Base-by-base conservation (phyloP, 2,888 invertebrate species). In the Cataglyphis albicans region DNA sequence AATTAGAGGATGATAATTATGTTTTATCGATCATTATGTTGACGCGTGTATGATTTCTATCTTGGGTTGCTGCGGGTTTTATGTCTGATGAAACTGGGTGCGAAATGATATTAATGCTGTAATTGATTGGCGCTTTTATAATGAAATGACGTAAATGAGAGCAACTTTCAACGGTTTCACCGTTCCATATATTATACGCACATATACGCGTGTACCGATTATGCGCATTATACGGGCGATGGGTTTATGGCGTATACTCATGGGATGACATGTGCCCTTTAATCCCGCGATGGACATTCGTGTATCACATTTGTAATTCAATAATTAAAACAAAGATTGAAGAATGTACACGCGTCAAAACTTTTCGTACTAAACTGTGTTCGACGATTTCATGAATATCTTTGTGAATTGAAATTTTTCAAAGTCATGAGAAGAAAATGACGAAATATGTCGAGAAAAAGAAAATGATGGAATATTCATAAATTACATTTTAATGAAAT, bases 41-140 rank as follows among this genome's bases (percentile, higher is more conserved):
- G 70, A 70, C 52, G 57, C 72, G 72, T 38, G 35, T 68, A 25
- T 55, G 44, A 80, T 72, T 80, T 59, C 78, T 59, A 41, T 80
- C 78, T 70, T 70, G 18, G 48, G 44, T 44, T 74, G 55, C 68
- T 68, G 78, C 44, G 78, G 78, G 59, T 80, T 80, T 80, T 59
- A 59, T 59, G 72, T 80, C 78, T 80, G 72, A 80, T 80, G 72
- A 72, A 80, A 44, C 72, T 72, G 59, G 72, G 78, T 72, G 78
- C 78, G 72, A 80, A 80, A 80, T 80, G 72, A 80, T 80, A 80
- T 80, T 80, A 80, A 80, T 44, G 78, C 78, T 80, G 59, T 80
- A 80, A 80, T 80, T 80, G 78, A 80, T 80, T 80, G 78, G 78
- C 78, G 78, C 55, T 44, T 70, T 80, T 80, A 80, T 80, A 80